Evolutionary conservation across 2,113 vertebrate genomes (phyloP).

Genomic region (Salvelinus alpinus): DNA sequence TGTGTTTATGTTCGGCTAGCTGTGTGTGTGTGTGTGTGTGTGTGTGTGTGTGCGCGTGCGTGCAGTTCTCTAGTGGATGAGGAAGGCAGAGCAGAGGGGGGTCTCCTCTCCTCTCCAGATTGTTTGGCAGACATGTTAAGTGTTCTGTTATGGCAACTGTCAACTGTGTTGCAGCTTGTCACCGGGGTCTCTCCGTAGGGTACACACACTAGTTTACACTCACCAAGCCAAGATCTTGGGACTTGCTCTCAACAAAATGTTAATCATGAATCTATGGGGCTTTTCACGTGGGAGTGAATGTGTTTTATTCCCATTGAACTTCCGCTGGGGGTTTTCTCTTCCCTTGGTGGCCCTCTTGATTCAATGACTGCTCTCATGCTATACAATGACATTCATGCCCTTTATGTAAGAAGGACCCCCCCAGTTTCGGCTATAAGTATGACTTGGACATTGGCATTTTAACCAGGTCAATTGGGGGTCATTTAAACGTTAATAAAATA

Average conservation of each 20-base stretch:
- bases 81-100: not conserved
- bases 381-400: no score
- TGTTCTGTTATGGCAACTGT: constrained; percentile 45
- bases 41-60: no score
- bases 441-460: no score
- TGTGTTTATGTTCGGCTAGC: no score
- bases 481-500: no score
- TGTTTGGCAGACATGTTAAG: constrained; percentile 32
- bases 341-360: not conserved
- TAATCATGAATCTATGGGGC: constrained; percentile 12
- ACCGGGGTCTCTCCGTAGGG: not conserved
- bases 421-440: no score
- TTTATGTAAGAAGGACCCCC: no score
- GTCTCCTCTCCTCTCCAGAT: not conserved
- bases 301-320: not conserved
- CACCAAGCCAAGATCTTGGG: not conserved
- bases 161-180: constrained; percentile 21
- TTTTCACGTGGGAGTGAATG: constrained; percentile 1
- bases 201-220: constrained; percentile 15
- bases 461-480: no score
- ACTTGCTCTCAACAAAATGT: constrained; percentile 2
- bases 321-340: not conserved
- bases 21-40: no score
- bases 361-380: not conserved
- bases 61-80: not conserved